These are phyloP conservation scores for Astatotilapia flaviijosephi DNA, from an alignment of 2,113 vertebrate species.

Conservation along the genomic window DNA sequence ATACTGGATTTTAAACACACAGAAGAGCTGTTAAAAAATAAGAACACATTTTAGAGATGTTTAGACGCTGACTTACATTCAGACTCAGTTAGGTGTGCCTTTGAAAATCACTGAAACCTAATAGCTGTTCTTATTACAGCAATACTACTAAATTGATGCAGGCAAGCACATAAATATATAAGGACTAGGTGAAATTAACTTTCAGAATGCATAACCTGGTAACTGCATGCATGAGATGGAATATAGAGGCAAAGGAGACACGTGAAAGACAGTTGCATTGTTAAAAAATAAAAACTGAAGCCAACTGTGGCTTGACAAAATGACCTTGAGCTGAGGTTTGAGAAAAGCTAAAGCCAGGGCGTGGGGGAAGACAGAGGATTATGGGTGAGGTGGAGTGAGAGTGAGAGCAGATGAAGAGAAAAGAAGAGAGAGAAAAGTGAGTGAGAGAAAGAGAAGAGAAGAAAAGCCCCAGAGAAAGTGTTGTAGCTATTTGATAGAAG, in stretches of 20 bases:
- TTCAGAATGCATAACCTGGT: not conserved
- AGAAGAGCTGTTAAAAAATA: not conserved
- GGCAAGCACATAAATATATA: not conserved
- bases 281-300: not conserved
- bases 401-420: conserved; percentile 6
- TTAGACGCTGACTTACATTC: not conserved
- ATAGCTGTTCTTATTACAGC: conserved; percentile 31
- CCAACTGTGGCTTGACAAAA: not conserved
- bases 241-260: not conserved
- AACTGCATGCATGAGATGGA: not conserved
- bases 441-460: not conserved
- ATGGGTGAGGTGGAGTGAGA: conserved; percentile 18
- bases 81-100: not conserved
- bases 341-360: conserved; percentile 21
- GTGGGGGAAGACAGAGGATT: conserved; percentile 34
- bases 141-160: not conserved
- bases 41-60: not conserved
- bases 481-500: conserved; percentile 14
- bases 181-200: not conserved
- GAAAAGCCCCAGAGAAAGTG: not conserved
- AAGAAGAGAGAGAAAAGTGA: not conserved
- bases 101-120: not conserved
- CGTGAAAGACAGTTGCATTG: not conserved
- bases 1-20: not conserved
- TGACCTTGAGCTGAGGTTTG: conserved; percentile 45